These are phyloP conservation scores for Propithecus perrieri DNA, from an alignment of 2,797 vertebrate species.

Conservation along the genomic window DNA sequence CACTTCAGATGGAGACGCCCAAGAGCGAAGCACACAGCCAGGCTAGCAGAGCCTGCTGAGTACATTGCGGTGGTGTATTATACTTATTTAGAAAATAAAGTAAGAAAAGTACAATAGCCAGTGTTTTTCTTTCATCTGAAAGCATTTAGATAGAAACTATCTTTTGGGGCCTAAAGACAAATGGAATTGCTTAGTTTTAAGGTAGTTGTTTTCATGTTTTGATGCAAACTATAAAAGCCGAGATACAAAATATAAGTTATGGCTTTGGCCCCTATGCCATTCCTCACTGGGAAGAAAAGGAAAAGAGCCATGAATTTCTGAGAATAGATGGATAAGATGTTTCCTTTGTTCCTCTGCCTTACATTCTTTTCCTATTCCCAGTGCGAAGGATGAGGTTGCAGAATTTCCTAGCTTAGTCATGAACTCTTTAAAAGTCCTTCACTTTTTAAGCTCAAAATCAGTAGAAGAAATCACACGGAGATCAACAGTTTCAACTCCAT, in stretches of 20 bases:
- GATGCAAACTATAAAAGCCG: constrained; percentile 37
- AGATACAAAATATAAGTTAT: background rate
- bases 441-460: constrained; percentile 71
- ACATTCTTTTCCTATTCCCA: background rate
- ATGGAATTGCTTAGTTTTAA: constrained; percentile 34
- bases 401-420: constrained; percentile 19
- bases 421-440: constrained; percentile 54
- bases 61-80: background rate
- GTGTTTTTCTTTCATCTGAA: constrained; percentile 37
- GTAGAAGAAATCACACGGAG: constrained; percentile 57
- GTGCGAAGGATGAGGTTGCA: background rate
- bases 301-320: background rate
- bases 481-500: constrained; percentile 65
- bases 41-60: background rate
- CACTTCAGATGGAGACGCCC: background rate
- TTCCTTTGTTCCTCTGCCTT: background rate
- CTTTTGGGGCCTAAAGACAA: constrained; percentile 27
- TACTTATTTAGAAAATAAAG: constrained; percentile 49
- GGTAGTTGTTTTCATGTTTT: background rate
- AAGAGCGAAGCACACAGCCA: background rate
- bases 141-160: background rate
- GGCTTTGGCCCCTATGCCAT: background rate
- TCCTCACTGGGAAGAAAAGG: background rate
- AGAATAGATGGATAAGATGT: background rate
- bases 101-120: constrained; percentile 11